phyloP scores from a whole-genome alignment of 2,888 invertebrate species.

The Deilephila porcellus region DNA sequence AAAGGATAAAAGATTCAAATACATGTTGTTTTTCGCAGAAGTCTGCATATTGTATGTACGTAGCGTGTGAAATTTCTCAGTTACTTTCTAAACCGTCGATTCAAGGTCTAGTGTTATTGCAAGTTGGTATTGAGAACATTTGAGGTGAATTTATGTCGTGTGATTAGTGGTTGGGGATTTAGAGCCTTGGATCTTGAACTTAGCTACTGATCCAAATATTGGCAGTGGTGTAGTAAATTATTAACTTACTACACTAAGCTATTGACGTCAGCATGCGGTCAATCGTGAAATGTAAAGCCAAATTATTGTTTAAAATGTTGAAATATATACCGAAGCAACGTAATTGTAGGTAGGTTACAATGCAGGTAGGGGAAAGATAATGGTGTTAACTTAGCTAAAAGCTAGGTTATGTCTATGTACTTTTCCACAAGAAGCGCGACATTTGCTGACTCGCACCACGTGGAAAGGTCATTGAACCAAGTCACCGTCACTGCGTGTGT shows the following conservation, averaged over 20 bases:
- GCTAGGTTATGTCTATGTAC: slow-evolving; percentile 14
- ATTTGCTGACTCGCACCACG: slow-evolving; percentile 17
- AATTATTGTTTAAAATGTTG: too few species aligned
- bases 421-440: slow-evolving; percentile 18
- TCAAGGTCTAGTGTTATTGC: neutral
- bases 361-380: neutral
- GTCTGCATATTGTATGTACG: neutral
- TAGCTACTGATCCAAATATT: neutral
- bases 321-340: too few species aligned
- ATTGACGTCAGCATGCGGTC: too few species aligned
- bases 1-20: neutral
- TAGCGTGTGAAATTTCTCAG: neutral
- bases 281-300: too few species aligned
- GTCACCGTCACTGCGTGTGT: slow-evolving; percentile 8
- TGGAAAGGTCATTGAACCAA: slow-evolving; percentile 8
- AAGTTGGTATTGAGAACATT: neutral
- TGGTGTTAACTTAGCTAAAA: slow-evolving; percentile 5
- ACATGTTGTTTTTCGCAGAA: neutral
- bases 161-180: neutral
- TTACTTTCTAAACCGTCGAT: slow-evolving; percentile 3
- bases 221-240: neutral
- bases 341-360: too few species aligned
- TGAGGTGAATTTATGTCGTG: neutral
- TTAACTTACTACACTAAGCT: neutral
- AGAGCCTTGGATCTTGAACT: neutral